phyloP scores from a whole-genome alignment of 2,113 vertebrate species.

The Dendrocopos noguchii region DNA sequence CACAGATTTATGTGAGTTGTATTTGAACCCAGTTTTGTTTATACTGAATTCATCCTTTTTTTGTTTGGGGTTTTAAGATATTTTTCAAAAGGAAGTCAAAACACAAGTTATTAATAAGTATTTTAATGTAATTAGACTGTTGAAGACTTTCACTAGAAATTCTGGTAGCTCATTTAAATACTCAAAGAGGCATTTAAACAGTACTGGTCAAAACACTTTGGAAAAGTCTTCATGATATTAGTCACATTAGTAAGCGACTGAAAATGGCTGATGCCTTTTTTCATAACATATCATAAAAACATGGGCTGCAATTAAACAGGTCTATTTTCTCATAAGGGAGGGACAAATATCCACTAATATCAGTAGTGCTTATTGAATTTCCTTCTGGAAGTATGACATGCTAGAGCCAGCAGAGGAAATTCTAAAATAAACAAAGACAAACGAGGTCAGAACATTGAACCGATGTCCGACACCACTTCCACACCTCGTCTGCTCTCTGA shows the following conservation, averaged over 20 bases:
- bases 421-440: background rate
- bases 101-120: constrained; percentile 24
- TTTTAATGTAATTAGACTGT: background rate
- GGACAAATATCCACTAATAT: background rate
- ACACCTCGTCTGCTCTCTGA: background rate
- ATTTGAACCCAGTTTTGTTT: background rate
- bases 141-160: background rate
- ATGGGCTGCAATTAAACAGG: background rate
- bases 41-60: background rate
- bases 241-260: background rate
- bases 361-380: constrained; percentile 9
- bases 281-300: background rate
- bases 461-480: background rate
- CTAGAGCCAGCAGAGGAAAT: background rate
- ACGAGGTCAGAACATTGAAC: background rate
- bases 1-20: background rate
- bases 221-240: background rate
- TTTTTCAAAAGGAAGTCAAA: background rate
- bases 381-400: background rate
- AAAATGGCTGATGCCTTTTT: background rate
- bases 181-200: background rate
- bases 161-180: background rate
- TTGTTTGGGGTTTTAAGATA: background rate
- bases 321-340: background rate
- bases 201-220: background rate